Conservation (phyloP, 92 coral and sea anemone genomes). For the Porites rus region DNA sequence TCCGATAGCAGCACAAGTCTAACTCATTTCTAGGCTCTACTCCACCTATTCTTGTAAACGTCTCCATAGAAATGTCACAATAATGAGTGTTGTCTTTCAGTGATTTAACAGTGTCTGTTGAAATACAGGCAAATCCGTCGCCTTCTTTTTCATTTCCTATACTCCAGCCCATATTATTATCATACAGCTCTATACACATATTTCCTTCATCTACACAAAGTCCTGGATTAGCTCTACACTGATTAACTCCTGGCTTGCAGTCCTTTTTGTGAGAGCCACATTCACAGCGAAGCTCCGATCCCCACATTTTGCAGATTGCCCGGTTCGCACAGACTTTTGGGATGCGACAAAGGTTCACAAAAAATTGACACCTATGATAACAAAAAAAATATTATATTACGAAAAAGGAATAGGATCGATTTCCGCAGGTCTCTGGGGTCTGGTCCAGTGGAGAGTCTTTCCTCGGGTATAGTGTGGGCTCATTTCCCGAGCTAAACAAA, state of each 20-base stretch:
- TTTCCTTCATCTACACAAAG: constrained; percentile 81
- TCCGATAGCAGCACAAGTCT: constrained; percentile 90
- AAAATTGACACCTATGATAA: constrained; percentile 88
- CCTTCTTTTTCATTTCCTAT: constrained; percentile 83
- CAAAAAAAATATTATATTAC: too few relatives aligned
- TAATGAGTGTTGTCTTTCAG: constrained; percentile 71
- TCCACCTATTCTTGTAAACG: constrained; percentile 40
- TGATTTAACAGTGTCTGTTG: constrained; percentile 59
- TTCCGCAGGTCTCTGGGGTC: too few relatives aligned
- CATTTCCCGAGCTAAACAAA: too few relatives aligned
- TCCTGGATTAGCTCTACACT: constrained; percentile 89
- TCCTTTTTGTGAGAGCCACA: constrained; percentile 67
- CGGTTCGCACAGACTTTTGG: constrained; percentile 71
- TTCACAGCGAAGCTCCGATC: constrained; percentile 82
- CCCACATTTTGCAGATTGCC: constrained; percentile 86
- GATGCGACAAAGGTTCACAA: constrained; percentile 88
- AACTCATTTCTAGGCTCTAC: constrained; percentile 74
- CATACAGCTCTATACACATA: constrained; percentile 83
- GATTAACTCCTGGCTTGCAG: constrained; percentile 92
- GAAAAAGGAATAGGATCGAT: too few relatives aligned
- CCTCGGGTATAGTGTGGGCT: too few relatives aligned
- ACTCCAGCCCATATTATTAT: constrained; percentile 77
- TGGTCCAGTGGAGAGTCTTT: too few relatives aligned
- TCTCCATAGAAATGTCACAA: constrained; percentile 76
- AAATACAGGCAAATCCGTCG: constrained; percentile 81